Base-by-base conservation (phyloP, 2,888 invertebrate species). In the Chrysolina oricalcia region DNA sequence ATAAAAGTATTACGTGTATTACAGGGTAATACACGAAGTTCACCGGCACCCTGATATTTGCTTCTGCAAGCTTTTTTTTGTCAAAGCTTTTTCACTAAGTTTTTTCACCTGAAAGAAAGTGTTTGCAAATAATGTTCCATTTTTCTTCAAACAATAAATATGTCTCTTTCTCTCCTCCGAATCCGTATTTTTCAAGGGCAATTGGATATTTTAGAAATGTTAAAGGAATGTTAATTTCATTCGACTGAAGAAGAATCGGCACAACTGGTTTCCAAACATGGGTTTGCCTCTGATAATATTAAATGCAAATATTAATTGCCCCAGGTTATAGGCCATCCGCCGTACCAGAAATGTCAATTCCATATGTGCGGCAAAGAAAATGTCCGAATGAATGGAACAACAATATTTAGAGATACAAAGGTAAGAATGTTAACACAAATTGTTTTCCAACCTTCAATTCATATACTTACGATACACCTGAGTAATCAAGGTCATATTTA, bases 221-320 rank as follows among this genome's bases (percentile, higher is more conserved):
- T 71, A 65, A 5, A 41, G 19, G 40, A 65, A 69, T 69, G 15
- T 59, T 41, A 53, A 53, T 64, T 53, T 11, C 40, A 27, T 65
- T 27, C 56, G 9, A 56, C 23, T 71, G n/a, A 21, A 40, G 64
- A 71, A 71, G 64, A 71, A 71, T 65, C 64, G 53, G 65, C 15
- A 53, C 71, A 35, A 71, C 71, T 59, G 53, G 71, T 71, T 71
- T 65, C 65, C 65, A 56, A 71, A 71, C 43, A 71, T 23, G 71
- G 71, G 50, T 17, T 53, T 53, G 65, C 50, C 64, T 48, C 46
- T 59, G 65, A 71, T 65, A 56, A 11, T 53, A 64, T 41, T 65
- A 63, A 68, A 73, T 68, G 64, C 63, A 73, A 65, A 73, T 63
- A 13, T 41, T 41, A 56, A 63, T 67, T 27, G 53, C 67, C 67